Evolutionary conservation across 2,888 invertebrate species (phyloP), one percentile per base, ranked within the genome.

Genomic region (Teinopalpus imperialis): DNA sequence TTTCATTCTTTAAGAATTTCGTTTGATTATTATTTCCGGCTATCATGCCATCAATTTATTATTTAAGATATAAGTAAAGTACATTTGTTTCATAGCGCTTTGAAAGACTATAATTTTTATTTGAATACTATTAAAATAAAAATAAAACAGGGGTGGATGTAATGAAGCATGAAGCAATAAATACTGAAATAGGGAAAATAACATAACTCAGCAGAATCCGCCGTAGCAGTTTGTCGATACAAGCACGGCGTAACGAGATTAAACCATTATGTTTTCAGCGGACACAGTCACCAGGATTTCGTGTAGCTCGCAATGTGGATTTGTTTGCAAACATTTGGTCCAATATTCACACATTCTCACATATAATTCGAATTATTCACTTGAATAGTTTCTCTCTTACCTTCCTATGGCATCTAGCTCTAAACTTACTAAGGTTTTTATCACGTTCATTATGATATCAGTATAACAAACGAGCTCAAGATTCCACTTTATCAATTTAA

Each of bases 1-100:
- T 49, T 52, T 39, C 43, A 29, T 13, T 45, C 34, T 27, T 45
- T 40, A 21, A 34, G 34, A 45, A 45, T 40, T 39, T 34, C 32
- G 46, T 34, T 46, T 35, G 40, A 35, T 32, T 26, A 18, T 31
- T 41, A 42, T 42, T 42, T 34, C 34, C 13, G 26, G 20, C 8
- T 21, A 24, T 24, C 16, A 14, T 10, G 13, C 1, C 10, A 36
- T 24, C 7, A n/a, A 24, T 14, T 36, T 14, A 13, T 24, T 14
- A 6, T 3, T 23, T 16, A 14, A 16, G 24, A n/a, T n/a, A n/a
- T n/a, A n/a, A n/a, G n/a, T n/a, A n/a, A n/a, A n/a, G n/a, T n/a
- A n/a, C n/a, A n/a, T n/a, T n/a, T n/a, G n/a, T n/a, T n/a, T n/a
- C n/a, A n/a, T n/a, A n/a, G n/a, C n/a, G n/a, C n/a, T n/a, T n/a